phyloP scores from a whole-genome alignment of 2,888 invertebrate species.

The Spialia ferax region DNA sequence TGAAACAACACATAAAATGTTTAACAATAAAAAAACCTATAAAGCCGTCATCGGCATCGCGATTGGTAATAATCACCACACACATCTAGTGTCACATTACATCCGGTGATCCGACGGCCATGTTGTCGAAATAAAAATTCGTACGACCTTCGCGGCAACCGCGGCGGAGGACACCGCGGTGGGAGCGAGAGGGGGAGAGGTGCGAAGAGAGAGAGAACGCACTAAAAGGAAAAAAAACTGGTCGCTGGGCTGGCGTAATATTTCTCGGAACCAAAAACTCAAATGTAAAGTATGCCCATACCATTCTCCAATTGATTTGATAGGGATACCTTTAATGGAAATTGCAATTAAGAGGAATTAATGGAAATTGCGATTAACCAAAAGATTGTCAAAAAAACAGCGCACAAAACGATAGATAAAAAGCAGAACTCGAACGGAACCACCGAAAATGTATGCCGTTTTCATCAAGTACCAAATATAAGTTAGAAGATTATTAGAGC shows the following conservation, averaged over 20 bases:
- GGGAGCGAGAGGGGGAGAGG: not conserved
- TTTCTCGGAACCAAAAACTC: not conserved
- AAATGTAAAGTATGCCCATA: not conserved
- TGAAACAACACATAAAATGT: not conserved
- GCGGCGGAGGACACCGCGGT: conserved; percentile 14
- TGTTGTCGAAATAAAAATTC: conserved; percentile 34
- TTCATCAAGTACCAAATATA: not conserved
- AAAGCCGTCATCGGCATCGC: not conserved
- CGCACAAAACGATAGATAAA: not conserved
- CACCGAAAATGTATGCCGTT: not conserved
- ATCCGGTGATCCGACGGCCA: conserved; percentile 20
- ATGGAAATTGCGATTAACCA: not conserved
- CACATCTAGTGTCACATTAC: conserved; percentile 15
- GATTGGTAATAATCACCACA: not conserved
- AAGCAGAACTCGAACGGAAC: not conserved
- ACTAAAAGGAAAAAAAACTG: conserved; percentile 3
- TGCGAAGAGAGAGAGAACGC: not conserved
- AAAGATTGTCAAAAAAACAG: not conserved
- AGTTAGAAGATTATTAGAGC: not conserved
- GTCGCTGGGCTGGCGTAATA: not conserved
- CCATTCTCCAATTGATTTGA: not conserved
- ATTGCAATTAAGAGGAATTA: no score
- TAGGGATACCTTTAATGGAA: not conserved
- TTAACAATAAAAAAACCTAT: conserved; percentile 8
- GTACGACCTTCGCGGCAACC: conserved; percentile 26